phyloP scores from a whole-genome alignment of 1,140 invertebrate species.

The Sarcophaga bullata region DNA sequence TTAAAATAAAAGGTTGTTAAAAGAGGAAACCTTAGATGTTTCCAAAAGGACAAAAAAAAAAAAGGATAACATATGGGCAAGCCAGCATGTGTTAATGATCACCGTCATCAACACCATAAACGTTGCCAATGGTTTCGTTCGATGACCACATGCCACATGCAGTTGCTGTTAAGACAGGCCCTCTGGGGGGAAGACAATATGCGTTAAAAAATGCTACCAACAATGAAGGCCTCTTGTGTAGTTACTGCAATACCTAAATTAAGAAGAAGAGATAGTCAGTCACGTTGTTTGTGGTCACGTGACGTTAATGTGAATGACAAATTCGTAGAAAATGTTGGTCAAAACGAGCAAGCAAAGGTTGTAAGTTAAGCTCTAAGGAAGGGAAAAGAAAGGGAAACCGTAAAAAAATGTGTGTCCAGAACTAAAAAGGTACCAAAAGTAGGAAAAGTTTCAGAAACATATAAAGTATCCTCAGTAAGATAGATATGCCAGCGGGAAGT shows the following conservation, averaged over 20 bases:
- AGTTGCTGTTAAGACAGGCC: not conserved
- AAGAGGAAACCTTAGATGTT: slow-evolving; percentile 9
- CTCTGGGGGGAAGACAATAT: not conserved
- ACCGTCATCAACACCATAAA: not conserved
- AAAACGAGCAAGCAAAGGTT: no score
- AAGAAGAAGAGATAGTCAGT: not conserved
- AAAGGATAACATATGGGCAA: slow-evolving; percentile 7
- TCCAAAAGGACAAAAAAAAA: not conserved
- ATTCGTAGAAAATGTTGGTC: no score
- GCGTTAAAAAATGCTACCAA: no score
- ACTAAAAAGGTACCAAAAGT: not conserved
- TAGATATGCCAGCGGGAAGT: no score
- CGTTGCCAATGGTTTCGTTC: not conserved
- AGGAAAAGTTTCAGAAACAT: not conserved
- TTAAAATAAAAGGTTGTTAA: no score
- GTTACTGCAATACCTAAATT: not conserved
- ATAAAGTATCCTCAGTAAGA: no score
- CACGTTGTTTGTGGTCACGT: slow-evolving; percentile 5
- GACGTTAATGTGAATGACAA: not conserved
- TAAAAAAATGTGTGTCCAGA: not conserved
- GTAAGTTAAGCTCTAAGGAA: no score
- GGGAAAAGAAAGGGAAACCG: no score
- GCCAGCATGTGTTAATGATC: not conserved
- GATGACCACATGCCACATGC: slow-evolving; percentile 3
- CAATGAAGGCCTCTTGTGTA: not conserved